Evolutionary conservation across 2,797 vertebrate species (phyloP), one percentile per base, ranked within the genome.

Genomic region (Amblyraja radiata): DNA sequence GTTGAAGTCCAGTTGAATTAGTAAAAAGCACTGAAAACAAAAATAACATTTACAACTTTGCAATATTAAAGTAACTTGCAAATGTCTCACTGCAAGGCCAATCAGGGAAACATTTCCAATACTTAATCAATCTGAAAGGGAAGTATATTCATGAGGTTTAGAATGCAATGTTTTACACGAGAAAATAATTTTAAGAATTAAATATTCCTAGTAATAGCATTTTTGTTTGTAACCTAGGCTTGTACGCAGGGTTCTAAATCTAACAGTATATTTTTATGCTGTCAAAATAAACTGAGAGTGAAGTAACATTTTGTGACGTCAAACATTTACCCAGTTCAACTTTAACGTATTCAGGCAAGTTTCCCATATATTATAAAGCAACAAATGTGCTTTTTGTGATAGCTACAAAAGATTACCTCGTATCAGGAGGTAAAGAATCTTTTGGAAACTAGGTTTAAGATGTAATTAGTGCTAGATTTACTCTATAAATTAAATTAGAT

Each of bases 1-100:
- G 96, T 97, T 97, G 97, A 94, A 96, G 96, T 93, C 95, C 94
- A 95, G 95, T 94, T 96, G 96, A 96, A 96, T 96, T 96, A 96
- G 97, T 95, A 94, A 95, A 46, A 46, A 46, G 46, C 46, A 46
- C 46, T 46, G 46, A 46, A 46, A 46, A 46, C 46, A 46, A 2
- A 46, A 46, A 46, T 46, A 39, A 61, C 28, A 58, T 32, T 32
- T 32, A 84, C 23, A 39, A 63, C 32, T 73, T 68, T 74, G 71
- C 83, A 36, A 46, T 32, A 58, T 54, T 61, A 90, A 54, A 80
- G 68, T 18, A 68, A 63, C 58, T 78, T 77, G 71, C 58, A 88
- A 71, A 71, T 32, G 25, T 90, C 65, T 14, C 93, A 90, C 74
- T 91, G 71, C 58, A 68, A 93, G 80, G 21, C 81, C 93, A 61